A percentile compares a stretch with the other conserved stretches of the same genome.
These are phyloP conservation scores for Muricea muricata DNA, from an alignment of 92 coral and sea anemone species.

Conservation along the genomic window DNA sequence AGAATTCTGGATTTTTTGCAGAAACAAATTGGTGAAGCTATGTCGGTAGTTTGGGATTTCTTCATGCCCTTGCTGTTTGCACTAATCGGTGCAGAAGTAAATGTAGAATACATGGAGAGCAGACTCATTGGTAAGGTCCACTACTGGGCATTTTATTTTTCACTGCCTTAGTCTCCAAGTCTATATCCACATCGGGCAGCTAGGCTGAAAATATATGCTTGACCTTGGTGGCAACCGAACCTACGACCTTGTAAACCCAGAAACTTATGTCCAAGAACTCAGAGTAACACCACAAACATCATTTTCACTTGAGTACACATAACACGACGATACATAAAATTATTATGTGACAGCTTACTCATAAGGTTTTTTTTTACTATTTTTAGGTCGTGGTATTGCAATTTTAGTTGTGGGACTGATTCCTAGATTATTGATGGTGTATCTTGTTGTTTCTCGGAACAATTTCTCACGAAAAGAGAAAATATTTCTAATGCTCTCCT, in stretches of 20 bases:
- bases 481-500: slow-evolving; percentile 83
- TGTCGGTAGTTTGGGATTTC: slow-evolving; percentile 94
- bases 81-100: slow-evolving; percentile 93
- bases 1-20: not conserved
- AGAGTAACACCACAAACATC: too few relatives aligned
- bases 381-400: slow-evolving; percentile 81
- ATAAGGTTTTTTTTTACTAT: too few relatives aligned
- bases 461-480: slow-evolving; percentile 84
- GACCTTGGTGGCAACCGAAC: too few relatives aligned
- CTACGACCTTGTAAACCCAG: too few relatives aligned
- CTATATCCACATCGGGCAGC: too few relatives aligned
- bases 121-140: slow-evolving; percentile 73
- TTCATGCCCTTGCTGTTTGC: slow-evolving; percentile 95
- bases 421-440: slow-evolving; percentile 77
- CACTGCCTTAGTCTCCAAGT: too few relatives aligned
- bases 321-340: too few relatives aligned
- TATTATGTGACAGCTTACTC: too few relatives aligned
- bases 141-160: too few relatives aligned
- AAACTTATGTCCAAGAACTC: too few relatives aligned
- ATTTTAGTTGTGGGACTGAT: slow-evolving; percentile 69
- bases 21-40: slow-evolving; percentile 76
- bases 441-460: slow-evolving; percentile 85
- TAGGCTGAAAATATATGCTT: too few relatives aligned
- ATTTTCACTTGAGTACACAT: too few relatives aligned
- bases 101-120: slow-evolving; percentile 82